phyloP scores from a whole-genome alignment of 2,113 vertebrate species.

The Aptenodytes patagonicus region DNA sequence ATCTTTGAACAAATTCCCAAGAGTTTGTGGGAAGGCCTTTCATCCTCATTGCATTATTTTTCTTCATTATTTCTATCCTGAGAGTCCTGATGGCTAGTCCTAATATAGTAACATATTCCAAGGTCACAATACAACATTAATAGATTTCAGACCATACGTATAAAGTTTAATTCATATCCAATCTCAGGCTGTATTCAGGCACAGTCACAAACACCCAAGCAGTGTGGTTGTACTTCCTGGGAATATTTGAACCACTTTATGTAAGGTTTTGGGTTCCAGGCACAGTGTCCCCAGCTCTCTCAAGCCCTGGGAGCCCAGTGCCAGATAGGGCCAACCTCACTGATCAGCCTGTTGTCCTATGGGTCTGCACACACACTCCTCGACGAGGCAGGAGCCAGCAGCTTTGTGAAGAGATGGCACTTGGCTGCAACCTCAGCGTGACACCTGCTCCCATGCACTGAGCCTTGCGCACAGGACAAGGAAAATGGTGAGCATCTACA shows the following conservation, averaged over 20 bases:
- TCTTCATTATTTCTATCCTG: background rate
- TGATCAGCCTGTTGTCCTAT: background rate
- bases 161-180: background rate
- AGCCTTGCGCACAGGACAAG: accelerated
- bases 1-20: background rate
- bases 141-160: background rate
- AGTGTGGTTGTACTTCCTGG: background rate
- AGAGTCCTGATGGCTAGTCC: background rate
- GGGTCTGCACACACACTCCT: background rate
- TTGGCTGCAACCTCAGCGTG: background rate
- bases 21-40: background rate
- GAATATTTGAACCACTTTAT: background rate
- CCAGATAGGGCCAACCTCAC: background rate
- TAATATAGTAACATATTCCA: background rate
- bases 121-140: background rate
- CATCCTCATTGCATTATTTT: background rate
- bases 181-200: background rate
- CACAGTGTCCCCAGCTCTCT: background rate
- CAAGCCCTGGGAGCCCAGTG: background rate
- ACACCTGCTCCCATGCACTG: background rate
- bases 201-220: background rate
- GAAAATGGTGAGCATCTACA: background rate
- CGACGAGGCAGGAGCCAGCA: background rate
- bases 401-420: background rate
- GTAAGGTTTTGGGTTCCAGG: background rate